These are phyloP conservation scores for Cerceris rybyensis DNA, from an alignment of 2,888 invertebrate species.

Conservation along the genomic window DNA sequence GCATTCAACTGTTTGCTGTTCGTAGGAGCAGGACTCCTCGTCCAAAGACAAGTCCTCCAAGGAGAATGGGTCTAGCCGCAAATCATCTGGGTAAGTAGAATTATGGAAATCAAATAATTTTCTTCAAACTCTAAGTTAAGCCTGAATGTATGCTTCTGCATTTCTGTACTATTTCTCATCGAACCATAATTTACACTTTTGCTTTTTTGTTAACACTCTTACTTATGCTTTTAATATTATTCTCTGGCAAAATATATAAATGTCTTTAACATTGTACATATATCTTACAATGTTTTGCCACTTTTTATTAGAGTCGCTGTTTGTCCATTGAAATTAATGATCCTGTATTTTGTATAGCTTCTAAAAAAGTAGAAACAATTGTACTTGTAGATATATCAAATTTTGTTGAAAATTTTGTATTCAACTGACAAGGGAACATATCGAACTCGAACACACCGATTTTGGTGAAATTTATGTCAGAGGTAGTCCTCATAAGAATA, in stretches of 20 bases:
- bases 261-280: not conserved
- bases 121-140: slow-evolving; percentile 9
- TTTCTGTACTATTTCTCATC: slow-evolving; percentile 4
- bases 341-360: not conserved
- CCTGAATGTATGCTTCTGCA: not conserved
- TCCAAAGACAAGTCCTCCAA: slow-evolving; percentile 82
- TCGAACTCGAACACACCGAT: too few species aligned
- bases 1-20: slow-evolving; percentile 81
- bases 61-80: slow-evolving; percentile 85
- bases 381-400: too few species aligned
- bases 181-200: slow-evolving; percentile 14
- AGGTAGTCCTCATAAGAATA: too few species aligned
- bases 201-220: not conserved
- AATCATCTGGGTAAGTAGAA: slow-evolving; percentile 83
- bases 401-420: too few species aligned
- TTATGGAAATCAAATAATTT: not conserved
- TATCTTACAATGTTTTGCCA: not conserved
- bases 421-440: too few species aligned
- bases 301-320: not conserved
- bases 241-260: not conserved
- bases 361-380: not conserved
- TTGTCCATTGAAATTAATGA: too few species aligned
- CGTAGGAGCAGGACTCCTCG: slow-evolving; percentile 80
- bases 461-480: too few species aligned
- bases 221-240: not conserved